Evolutionary conservation across 2,888 invertebrate species (phyloP), one percentile per base, ranked within the genome.

Genomic region (Tanytarsus gracilentus): DNA sequence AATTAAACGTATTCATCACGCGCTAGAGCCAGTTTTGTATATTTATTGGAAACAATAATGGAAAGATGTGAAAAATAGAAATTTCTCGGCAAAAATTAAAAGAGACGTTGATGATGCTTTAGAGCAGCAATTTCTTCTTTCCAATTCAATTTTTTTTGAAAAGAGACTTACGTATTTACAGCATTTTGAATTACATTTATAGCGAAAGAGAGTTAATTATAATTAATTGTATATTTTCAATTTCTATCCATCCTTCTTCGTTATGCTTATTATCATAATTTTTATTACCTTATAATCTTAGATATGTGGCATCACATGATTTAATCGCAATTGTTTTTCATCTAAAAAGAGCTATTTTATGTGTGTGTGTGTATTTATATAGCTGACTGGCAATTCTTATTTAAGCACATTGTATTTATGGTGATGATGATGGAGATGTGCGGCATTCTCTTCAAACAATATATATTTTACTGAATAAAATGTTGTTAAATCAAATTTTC

Each of bases 271-370:
- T 23, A 44, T 23, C 44, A 44, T 4, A 44, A 44, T 36, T 36
- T 40, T 23, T 36, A 36, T 18, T 11, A 9, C 7, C 33, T 21
- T 52, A 14, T 23, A 53, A 53, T 29, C 36, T 53, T 53, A 56
- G 56, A 56, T 56, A 56, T 56, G 56, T 56, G 56, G 56, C 56
- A 56, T 56, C 56, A 56, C 56, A 56, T 56, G 56, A 56, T 44
- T 44, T 25, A 40, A 27, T 33, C 33, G 30, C 18, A 44, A 26
- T 29, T 26, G n/a, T 27, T 39, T 27, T 27, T 56, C 44, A 44
- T 56, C 26, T 27, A 29, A 27, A 16, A 50, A 50, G 26, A 39
- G 25, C 27, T 44, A 25, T 44, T n/a, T 53, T 36, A 8, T 33
- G 16, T 53, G 21, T 33, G 14, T 29, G 21, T 30, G 30, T 39